Base-by-base conservation (phyloP, 2,888 invertebrate genomes). In the Slavum lentiscoides region DNA sequence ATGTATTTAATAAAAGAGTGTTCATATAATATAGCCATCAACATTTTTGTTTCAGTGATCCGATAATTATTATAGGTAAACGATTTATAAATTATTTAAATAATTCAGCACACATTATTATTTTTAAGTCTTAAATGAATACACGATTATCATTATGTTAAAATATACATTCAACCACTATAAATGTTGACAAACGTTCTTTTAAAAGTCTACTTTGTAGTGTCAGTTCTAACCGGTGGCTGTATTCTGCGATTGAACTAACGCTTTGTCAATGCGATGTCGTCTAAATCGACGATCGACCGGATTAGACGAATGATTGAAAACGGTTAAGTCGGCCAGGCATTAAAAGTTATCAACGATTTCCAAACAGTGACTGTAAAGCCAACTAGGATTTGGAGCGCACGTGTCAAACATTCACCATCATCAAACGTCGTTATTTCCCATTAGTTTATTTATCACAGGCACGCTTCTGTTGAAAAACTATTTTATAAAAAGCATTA, bases 271-370 rank as follows among this genome's bases (percentile, higher is more conserved):
- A 58, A 21, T 61, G 11, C 66, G 11, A 39, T 15, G 17, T n/a
- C n/a, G 17, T n/a, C 64, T 39, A 39, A 55, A 74, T 9, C 55
- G 37, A 66, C 66, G 58, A 58, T 66, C 58, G 43, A 59, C 58
- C 30, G 75, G 75, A 58, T 75, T 75, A 67, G 39, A 75, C 7
- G 75, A 75, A 67, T 75, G 67, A 67, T 75, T 75, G 74, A 75
- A 75, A 75, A 75, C 21, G 39, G 23, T 67, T 6, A 39, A 75
- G 58, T 67, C 58, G 66, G 58, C 19, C 66, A 75, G 67, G 74
- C 75, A 75, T 75, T 67, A 75, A 75, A 59, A 75, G 58, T 59
- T 67, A 67, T 67, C 67, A 55, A 67, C 21, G 43, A 58, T 15
- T 58, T 23, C 39, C 43, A 39, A 21, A 8, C 43, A 21, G 30